Evolutionary conservation across 2,797 vertebrate genomes (phyloP), one percentile per base, ranked within the genome.

Genomic region (Poeciliopsis presidionis): DNA sequence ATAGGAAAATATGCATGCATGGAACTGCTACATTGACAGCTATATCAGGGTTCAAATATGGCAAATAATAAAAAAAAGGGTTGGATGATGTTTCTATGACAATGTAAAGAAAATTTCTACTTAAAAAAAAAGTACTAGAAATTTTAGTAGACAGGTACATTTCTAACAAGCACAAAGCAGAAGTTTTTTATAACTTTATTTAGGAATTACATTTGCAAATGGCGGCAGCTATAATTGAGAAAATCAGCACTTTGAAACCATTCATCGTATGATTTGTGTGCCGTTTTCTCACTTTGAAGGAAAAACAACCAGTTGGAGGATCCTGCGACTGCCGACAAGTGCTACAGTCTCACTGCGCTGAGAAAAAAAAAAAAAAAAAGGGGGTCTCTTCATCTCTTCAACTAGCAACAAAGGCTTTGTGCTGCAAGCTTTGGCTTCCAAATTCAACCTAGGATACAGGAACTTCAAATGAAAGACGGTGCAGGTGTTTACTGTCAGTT

Each of bases 401-500:
- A 70, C 25, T 14, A 4, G 55, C 61, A 20, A 87, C 81, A 85
- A 88, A 88, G 72, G 73, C 76, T 85, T 82, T 78, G 75, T 73
- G 72, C 77, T 0, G 28, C 73, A 39, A 39, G 43, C 6, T 69
- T 76, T n/a, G 69, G 84, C 75, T 81, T 82, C 75, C 25, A 7
- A 70, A 75, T 80, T 67, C 47, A 39, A 86, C 76, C 72, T 81
- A 57, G 83, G 81, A 82, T 9, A 72, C 78, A 73, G 76, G 57
- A 87, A 89, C 86, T 77, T 77, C 33, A 67, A 73, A 89, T 89
- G 86, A 89, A 89, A 84, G 86, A 74, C 85, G 81, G 83, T 69
- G 74, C 85, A 87, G 89, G 84, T 83, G 87, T 90, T 92, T 83
- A 85, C 75, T 69, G 74, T 80, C 81, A 87, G 83, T 80, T 87